These are phyloP conservation scores for Gymnoscelis rufifasciata DNA, from an alignment of 2,888 invertebrate genomes.

Conservation along the genomic window DNA sequence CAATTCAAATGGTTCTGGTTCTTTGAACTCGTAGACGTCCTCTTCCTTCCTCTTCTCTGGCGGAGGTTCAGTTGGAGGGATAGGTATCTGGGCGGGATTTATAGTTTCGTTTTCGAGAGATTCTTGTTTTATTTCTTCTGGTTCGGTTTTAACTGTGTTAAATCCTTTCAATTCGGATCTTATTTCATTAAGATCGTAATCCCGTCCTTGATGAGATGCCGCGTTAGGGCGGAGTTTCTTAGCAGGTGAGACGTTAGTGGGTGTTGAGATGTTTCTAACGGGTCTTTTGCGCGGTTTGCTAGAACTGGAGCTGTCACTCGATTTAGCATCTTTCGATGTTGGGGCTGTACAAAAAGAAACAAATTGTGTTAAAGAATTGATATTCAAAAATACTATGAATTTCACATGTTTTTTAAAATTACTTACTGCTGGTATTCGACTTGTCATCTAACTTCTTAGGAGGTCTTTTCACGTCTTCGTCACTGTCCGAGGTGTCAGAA, in stretches of 20 bases:
- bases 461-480: slow-evolving; percentile 63
- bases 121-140: slow-evolving; percentile 61
- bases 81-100: slow-evolving; percentile 30
- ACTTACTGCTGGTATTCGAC: slow-evolving; percentile 53
- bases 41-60: slow-evolving; percentile 63
- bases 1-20: slow-evolving; percentile 92
- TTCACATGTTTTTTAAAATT: background rate
- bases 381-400: background rate
- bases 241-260: slow-evolving; percentile 53
- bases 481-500: slow-evolving; percentile 76
- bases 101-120: slow-evolving; percentile 43
- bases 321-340: slow-evolving; percentile 60
- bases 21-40: slow-evolving; percentile 93
- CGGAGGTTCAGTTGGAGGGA: slow-evolving; percentile 40
- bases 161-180: slow-evolving; percentile 91
- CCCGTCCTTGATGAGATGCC: slow-evolving; percentile 72
- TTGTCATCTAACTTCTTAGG: slow-evolving; percentile 66
- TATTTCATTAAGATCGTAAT: slow-evolving; percentile 91
- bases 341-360: slow-evolving; percentile 42
- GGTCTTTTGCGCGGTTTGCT: slow-evolving; percentile 67
- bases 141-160: slow-evolving; percentile 71
- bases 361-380: background rate
- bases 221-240: slow-evolving; percentile 55
- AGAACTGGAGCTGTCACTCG: slow-evolving; percentile 65
- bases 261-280: slow-evolving; percentile 53